These are phyloP conservation scores for Junonia oenone DNA, from an alignment of 2,888 invertebrate genomes.

Conservation along the genomic window DNA sequence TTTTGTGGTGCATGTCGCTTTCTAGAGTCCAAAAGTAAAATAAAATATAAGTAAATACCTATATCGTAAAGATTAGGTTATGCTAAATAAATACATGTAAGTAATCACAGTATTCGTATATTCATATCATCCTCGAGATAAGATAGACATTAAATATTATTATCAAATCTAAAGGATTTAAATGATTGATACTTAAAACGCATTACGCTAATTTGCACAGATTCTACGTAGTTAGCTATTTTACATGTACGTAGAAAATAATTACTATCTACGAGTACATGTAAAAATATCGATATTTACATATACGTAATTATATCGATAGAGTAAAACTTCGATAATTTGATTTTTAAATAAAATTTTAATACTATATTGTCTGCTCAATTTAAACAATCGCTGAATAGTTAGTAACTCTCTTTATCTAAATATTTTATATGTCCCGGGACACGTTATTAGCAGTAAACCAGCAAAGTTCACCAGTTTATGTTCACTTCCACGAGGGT, in stretches of 20 bases:
- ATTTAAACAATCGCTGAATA: neutral
- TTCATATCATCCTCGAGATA: neutral
- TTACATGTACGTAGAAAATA: too few relatives aligned
- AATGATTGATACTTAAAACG: neutral
- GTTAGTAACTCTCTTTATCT: neutral
- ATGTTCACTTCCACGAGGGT: neutral
- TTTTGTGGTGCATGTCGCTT: too few relatives aligned
- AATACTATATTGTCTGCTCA: neutral
- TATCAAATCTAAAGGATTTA: neutral
- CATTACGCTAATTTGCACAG: neutral
- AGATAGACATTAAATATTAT: neutral
- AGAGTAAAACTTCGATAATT: too few relatives aligned
- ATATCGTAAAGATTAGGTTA: neutral
- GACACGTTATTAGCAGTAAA: neutral
- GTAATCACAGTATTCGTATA: neutral
- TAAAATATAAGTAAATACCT: too few relatives aligned
- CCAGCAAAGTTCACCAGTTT: neutral
- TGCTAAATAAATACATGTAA: neutral
- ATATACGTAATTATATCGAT: too few relatives aligned
- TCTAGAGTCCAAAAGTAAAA: too few relatives aligned
- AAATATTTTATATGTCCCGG: neutral
- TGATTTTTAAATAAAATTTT: neutral
- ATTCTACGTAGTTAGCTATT: too few relatives aligned
- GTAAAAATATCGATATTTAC: too few relatives aligned
- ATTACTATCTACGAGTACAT: too few relatives aligned